These are phyloP conservation scores for Drosophila robusta DNA, from an alignment of 2,888 invertebrate genomes.

Conservation along the genomic window DNA sequence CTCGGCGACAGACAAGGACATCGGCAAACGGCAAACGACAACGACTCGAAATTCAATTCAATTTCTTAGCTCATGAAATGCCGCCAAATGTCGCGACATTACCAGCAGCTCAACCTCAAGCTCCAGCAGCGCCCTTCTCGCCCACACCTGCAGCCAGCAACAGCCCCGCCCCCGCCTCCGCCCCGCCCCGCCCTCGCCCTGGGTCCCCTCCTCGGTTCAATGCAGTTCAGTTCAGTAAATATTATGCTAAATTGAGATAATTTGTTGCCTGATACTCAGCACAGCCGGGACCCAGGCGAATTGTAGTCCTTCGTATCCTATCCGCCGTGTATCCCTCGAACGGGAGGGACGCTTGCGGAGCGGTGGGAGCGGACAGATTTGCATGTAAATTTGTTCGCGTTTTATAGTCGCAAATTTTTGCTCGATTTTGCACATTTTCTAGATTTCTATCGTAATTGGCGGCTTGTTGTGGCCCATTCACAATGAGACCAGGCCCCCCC, in stretches of 20 bases:
- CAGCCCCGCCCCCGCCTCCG: neutral
- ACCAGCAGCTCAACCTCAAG: conserved; percentile 26
- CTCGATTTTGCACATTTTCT: conserved; percentile 78
- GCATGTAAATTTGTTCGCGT: conserved; percentile 75
- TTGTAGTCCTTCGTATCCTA: conserved; percentile 21
- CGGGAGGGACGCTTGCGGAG: no score
- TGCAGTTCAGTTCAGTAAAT: conserved; percentile 76
- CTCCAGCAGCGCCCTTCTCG: neutral
- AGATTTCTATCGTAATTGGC: conserved; percentile 78
- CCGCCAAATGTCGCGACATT: conserved; percentile 57
- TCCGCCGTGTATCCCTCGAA: neutral
- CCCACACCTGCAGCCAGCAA: neutral
- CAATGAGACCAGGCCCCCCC: conserved; percentile 12
- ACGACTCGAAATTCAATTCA: conserved; percentile 68
- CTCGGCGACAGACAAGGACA: conserved; percentile 19
- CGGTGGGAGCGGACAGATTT: conserved; percentile 55
- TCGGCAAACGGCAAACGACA: conserved; percentile 27
- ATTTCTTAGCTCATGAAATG: conserved; percentile 73
- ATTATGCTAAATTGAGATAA: conserved; percentile 78
- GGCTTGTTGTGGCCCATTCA: conserved; percentile 69
- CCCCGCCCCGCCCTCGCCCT: conserved; percentile 5
- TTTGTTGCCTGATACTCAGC: conserved; percentile 69
- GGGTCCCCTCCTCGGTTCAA: conserved; percentile 54
- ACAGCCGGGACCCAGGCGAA: conserved; percentile 20
- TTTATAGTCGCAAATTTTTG: conserved; percentile 77